These are phyloP conservation scores for Amphilophus citrinellus DNA, from an alignment of 2,113 vertebrate genomes.

Conservation along the genomic window DNA sequence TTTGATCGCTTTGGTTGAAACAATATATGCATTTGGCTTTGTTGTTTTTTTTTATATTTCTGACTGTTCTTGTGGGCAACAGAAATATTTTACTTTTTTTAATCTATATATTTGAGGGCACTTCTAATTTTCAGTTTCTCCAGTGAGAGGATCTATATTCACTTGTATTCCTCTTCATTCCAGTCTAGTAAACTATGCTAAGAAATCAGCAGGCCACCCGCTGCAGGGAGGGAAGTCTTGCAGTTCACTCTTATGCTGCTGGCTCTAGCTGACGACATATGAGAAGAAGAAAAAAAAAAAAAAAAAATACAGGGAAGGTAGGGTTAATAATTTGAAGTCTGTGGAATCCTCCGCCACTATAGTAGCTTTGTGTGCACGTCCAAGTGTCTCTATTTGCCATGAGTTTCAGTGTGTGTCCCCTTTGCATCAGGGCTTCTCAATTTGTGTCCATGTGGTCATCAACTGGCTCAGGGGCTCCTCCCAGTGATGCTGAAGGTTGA, in stretches of 20 bases:
- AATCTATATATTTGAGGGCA: constrained; percentile 67
- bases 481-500: constrained; percentile 76
- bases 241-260: constrained; percentile 58
- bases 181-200: constrained; percentile 58
- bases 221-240: constrained; percentile 67
- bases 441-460: constrained; percentile 97
- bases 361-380: constrained; percentile 72
- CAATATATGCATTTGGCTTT: constrained; percentile 80
- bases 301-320: constrained; percentile 60
- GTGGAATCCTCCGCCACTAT: constrained; percentile 71
- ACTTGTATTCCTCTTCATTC: constrained; percentile 48
- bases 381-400: constrained; percentile 69
- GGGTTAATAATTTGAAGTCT: constrained; percentile 62
- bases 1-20: constrained; percentile 80
- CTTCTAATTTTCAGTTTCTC: constrained; percentile 75
- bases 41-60: constrained; percentile 53
- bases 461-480: constrained; percentile 77
- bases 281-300: constrained; percentile 35
- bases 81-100: constrained; percentile 48
- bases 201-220: constrained; percentile 64
- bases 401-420: constrained; percentile 71
- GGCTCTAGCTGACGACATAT: constrained; percentile 67
- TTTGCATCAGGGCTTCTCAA: constrained; percentile 74
- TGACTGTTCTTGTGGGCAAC: constrained; percentile 57
- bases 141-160: constrained; percentile 67